A percentile compares a stretch with the other conserved stretches of the same genome.
Conservation (phyloP, 2,113 vertebrate species). For the Mohoua ochrocephala region DNA sequence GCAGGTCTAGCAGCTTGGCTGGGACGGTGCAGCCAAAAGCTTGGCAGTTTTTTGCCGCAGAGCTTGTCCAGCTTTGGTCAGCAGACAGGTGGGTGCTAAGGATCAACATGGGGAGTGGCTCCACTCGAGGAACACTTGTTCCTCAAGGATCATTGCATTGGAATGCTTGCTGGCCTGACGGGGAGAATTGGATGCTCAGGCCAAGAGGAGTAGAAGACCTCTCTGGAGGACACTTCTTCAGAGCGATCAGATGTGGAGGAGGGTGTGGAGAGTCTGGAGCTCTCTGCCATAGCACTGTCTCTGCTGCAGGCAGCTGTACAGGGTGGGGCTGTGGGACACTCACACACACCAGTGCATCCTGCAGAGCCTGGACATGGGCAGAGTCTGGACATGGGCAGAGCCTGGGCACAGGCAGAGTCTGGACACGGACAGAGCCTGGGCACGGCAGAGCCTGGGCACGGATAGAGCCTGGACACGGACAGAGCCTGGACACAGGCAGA, state of each 20-base stretch:
- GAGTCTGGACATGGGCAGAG: neutral
- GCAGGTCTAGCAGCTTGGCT: neutral
- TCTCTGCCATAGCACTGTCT: neutral
- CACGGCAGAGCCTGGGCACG: neutral
- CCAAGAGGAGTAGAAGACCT: neutral
- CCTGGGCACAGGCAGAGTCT: neutral
- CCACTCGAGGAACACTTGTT: rapidly evolving
- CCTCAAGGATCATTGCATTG: neutral
- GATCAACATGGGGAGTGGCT: rapidly evolving
- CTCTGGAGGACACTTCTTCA: neutral
- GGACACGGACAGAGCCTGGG: neutral
- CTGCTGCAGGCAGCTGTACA: neutral
- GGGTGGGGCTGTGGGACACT: neutral
- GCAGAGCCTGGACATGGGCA: neutral
- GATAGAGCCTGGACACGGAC: neutral
- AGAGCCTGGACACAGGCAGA: too few species aligned
- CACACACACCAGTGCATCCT: rapidly evolving
- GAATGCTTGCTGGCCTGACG: neutral
- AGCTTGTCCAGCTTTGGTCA: neutral
- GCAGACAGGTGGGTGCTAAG: neutral
- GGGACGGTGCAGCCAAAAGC: neutral
- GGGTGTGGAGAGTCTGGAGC: neutral
- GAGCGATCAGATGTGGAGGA: neutral
- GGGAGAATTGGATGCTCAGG: neutral
- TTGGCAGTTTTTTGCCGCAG: neutral